Percentiles rank a stretch among this genome's conserved stretches.
Conservation (phyloP, 53 echinoderm and acorn worm species). For the Stichopus horrens region DNA sequence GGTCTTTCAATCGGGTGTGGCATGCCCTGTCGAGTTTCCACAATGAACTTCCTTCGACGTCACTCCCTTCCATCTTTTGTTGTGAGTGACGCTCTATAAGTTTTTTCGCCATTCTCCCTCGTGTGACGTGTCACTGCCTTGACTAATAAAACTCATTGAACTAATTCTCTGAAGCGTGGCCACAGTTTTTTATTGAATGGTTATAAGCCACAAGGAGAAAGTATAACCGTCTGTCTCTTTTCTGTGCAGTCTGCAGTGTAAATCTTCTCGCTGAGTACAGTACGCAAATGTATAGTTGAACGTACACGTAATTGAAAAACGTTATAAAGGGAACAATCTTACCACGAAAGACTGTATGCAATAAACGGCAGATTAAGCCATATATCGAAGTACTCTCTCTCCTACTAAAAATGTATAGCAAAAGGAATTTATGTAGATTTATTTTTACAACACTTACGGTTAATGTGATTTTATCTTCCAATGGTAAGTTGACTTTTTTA, state of each 20-base stretch:
- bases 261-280: not conserved
- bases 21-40: not conserved
- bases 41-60: not conserved
- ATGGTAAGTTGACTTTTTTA: not conserved
- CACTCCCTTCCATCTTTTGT: not conserved
- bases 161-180: not conserved
- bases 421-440: not conserved
- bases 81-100: not conserved
- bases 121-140: not conserved
- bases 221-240: not conserved
- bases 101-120: not conserved
- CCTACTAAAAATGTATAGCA: not conserved
- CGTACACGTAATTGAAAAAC: not conserved
- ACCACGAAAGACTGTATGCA: not conserved
- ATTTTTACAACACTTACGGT: not conserved
- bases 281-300: not conserved
- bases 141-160: not conserved
- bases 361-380: not conserved
- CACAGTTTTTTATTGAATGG: not conserved
- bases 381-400: not conserved
- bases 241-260: not conserved
- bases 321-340: not conserved
- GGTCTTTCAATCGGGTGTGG: not conserved
- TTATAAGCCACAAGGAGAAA: not conserved
- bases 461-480: slow-evolving; percentile 4